Conservation (phyloP, 2,888 invertebrate genomes). For the Chorisops tibialis region DNA sequence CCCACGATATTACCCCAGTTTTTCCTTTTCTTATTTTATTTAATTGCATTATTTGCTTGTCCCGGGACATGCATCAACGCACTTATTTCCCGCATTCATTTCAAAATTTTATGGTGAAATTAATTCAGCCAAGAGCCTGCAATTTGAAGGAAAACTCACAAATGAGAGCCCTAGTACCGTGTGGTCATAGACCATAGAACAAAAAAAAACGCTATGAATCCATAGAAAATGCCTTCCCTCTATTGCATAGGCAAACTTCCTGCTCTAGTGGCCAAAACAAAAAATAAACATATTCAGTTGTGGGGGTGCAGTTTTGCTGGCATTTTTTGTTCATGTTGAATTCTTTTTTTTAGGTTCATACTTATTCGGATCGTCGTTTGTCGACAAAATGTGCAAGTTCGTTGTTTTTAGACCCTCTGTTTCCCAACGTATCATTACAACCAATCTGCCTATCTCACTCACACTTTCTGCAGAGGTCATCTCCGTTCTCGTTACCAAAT, state of each 20-base stretch:
- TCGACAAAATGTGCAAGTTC: background rate
- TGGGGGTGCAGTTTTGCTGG: conserved; percentile 24
- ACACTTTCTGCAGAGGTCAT: background rate
- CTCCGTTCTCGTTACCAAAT: no score
- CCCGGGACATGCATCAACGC: conserved; percentile 34
- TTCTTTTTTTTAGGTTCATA: background rate
- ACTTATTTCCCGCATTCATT: conserved; percentile 34
- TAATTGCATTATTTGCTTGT: conserved; percentile 1
- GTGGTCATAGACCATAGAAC: background rate
- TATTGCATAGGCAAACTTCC: conserved; percentile 25
- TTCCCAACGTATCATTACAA: background rate
- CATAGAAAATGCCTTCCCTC: background rate
- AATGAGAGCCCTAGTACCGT: background rate
- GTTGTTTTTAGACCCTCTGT: background rate
- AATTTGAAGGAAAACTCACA: background rate
- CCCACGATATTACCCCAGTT: no score
- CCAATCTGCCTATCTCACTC: conserved; percentile 11
- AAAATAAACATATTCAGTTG: conserved; percentile 14
- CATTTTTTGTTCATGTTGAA: background rate
- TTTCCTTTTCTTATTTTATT: no score
- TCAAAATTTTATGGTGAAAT: conserved; percentile 34
- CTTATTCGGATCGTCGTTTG: background rate
- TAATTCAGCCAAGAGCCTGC: conserved; percentile 24
- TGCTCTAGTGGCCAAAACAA: conserved; percentile 11
- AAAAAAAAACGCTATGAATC: background rate